Evolutionary conservation across 2,797 vertebrate species (phyloP).

Genomic region (Pseudochromis fuscus): DNA sequence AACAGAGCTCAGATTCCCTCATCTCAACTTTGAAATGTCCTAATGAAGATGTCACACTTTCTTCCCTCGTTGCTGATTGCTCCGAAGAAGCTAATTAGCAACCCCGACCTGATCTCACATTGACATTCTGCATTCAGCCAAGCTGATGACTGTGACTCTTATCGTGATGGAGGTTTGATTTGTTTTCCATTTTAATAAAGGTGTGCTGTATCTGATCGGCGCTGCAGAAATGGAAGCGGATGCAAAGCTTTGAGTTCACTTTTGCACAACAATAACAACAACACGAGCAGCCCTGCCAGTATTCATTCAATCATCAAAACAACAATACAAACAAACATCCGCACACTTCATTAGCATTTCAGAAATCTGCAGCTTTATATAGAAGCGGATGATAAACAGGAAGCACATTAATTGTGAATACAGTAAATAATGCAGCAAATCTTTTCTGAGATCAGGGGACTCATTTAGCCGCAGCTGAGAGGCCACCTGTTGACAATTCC

Average conservation of each 20-base stretch:
- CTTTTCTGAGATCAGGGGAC: conserved; percentile 57
- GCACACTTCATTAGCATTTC: conserved; percentile 74
- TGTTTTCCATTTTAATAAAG: conserved; percentile 67
- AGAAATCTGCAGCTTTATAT: conserved; percentile 72
- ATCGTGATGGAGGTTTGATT: conserved; percentile 47
- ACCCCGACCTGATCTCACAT: conserved; percentile 39
- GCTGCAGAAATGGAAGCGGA: conserved; percentile 53
- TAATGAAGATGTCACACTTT: conserved; percentile 70
- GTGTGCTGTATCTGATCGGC: conserved; percentile 47
- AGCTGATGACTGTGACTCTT: conserved; percentile 43
- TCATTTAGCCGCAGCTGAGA: conserved; percentile 63
- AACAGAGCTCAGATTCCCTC: conserved; percentile 46
- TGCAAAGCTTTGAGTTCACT: conserved; percentile 31
- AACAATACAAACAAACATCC: conserved; percentile 84
- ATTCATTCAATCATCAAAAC: conserved; percentile 67
- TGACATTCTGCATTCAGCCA: conserved; percentile 47
- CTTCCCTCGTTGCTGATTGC: conserved; percentile 45
- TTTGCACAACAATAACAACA: conserved; percentile 58
- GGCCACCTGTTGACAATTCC: conserved; percentile 76
- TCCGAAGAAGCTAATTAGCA: conserved; percentile 65
- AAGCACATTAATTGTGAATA: conserved; percentile 78
- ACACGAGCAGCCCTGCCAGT: conserved; percentile 38
- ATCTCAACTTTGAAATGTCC: conserved; percentile 52
- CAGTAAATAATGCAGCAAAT: conserved; percentile 73
- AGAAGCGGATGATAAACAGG: conserved; percentile 83